These are phyloP conservation scores for Copidosoma floridanum DNA, from an alignment of 1,140 invertebrate species.

Conservation along the genomic window DNA sequence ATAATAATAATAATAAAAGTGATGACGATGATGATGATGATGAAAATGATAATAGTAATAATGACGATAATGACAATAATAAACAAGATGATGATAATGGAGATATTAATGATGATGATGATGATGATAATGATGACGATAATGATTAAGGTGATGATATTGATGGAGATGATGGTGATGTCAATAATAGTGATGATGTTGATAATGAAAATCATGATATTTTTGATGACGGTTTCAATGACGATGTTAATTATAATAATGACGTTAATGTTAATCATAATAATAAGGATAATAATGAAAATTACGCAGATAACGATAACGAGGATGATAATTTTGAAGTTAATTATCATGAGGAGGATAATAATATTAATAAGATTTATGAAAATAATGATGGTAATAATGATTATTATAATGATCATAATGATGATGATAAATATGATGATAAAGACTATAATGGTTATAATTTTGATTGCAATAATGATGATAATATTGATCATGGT, in stretches of 20 bases:
- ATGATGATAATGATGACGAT: neutral
- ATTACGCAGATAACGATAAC: neutral
- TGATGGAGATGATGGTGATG: neutral
- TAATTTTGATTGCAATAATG: too few species aligned
- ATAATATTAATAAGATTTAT: too few species aligned
- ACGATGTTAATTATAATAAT: neutral
- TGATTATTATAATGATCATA: too few species aligned
- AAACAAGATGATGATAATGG: neutral
- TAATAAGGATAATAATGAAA: neutral
- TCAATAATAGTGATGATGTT: neutral
- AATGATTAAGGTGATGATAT: neutral
- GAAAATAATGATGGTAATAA: too few species aligned
- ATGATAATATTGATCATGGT: too few species aligned
- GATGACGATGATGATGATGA: too few species aligned
- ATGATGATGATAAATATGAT: too few species aligned
- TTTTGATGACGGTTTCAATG: neutral
- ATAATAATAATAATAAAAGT: neutral
- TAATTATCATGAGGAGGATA: conserved; percentile 1
- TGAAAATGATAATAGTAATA: neutral
- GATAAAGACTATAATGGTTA: too few species aligned
- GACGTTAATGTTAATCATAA: neutral
- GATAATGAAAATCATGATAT: neutral
- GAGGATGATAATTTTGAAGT: conserved; percentile 1
- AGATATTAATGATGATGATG: neutral
- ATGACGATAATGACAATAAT: neutral